Evolutionary conservation across 2,113 vertebrate species (phyloP).

Genomic region (Oenanthe melanoleuca): DNA sequence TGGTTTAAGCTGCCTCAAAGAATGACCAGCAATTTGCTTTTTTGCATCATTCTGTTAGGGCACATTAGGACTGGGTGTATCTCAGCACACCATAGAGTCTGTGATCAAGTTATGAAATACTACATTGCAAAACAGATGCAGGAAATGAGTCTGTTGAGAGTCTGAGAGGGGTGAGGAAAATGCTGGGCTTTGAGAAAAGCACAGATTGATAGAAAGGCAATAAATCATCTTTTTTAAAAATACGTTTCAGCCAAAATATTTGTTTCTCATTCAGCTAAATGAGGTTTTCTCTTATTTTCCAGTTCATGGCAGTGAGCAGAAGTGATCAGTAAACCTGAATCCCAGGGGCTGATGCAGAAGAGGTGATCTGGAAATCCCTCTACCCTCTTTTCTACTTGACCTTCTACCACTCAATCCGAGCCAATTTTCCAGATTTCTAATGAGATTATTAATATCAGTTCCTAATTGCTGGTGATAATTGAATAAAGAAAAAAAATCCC

Average conservation of each 20-base stretch:
- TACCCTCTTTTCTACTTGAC: neutral
- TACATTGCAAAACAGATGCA: neutral
- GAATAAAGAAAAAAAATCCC: neutral
- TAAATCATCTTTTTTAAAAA: rapidly evolving
- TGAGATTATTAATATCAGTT: neutral
- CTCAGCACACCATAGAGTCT: neutral
- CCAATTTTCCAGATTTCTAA: neutral
- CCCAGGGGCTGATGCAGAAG: neutral
- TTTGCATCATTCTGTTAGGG: neutral
- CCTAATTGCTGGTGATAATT: neutral
- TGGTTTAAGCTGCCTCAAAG: neutral
- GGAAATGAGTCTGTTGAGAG: neutral
- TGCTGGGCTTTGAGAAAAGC: neutral
- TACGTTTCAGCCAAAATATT: rapidly evolving
- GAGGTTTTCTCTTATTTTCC: neutral
- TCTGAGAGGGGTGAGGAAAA: neutral
- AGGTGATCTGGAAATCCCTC: neutral
- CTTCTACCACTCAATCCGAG: neutral
- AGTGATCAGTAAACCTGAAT: neutral
- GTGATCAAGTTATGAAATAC: neutral
- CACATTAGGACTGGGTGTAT: neutral
- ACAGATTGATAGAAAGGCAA: neutral
- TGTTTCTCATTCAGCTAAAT: neutral
- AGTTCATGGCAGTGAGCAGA: neutral
- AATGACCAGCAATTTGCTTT: neutral